Percentiles rank a stretch among this genome's conserved stretches.
phyloP scores from a whole-genome alignment of 1,140 invertebrate genomes.

The Bombus sylvicola region DNA sequence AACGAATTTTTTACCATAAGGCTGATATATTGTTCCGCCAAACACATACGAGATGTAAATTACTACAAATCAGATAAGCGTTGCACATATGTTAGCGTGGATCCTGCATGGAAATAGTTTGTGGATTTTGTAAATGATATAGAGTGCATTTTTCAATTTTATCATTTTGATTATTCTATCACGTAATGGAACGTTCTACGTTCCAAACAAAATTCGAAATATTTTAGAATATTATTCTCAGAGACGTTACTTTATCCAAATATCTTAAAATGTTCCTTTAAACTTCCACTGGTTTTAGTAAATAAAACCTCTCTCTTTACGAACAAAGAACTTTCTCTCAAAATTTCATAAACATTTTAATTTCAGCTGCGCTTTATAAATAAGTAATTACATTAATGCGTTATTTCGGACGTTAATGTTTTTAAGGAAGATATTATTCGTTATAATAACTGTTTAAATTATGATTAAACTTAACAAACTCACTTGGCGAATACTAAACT shows the following conservation, averaged over 20 bases:
- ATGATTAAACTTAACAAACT: background rate
- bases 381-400: background rate
- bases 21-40: conserved; percentile 5
- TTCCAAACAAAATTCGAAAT: background rate
- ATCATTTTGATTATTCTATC: background rate
- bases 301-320: background rate
- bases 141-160: background rate
- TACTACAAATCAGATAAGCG: conserved; percentile 16
- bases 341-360: background rate
- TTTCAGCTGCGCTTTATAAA: no score
- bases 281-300: background rate
- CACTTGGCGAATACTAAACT: background rate
- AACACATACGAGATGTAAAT: conserved; percentile 5
- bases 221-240: background rate
- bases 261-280: background rate
- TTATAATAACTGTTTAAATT: background rate
- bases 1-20: conserved; percentile 38
- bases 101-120: background rate
- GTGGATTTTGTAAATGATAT: background rate
- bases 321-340: background rate
- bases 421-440: background rate
- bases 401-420: background rate
- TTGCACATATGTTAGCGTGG: background rate
- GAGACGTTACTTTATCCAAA: background rate
- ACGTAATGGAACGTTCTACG: no score